Percentiles rank a stretch among this genome's conserved stretches.
These are phyloP conservation scores for Ischnura elegans DNA, from an alignment of 2,888 invertebrate genomes.

Conservation along the genomic window DNA sequence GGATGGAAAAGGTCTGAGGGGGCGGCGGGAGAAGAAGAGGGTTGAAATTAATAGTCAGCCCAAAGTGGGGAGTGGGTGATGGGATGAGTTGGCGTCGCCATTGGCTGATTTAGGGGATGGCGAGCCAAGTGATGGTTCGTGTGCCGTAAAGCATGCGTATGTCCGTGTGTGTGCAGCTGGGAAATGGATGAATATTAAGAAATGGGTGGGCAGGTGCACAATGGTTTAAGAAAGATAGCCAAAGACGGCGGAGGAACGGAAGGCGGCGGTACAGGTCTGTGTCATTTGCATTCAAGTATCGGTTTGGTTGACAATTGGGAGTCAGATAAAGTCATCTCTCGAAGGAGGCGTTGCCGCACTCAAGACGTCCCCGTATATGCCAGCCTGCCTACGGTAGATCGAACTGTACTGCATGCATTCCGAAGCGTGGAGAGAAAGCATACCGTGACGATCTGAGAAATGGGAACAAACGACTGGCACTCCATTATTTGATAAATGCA, in stretches of 20 bases:
- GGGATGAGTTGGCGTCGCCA: conserved; percentile 7
- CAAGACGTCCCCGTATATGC: not conserved
- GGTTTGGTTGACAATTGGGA: not conserved
- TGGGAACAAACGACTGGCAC: not conserved
- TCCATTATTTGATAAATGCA: not conserved
- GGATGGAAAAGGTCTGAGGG: conserved; percentile 13
- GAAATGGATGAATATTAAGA: conserved; percentile 35
- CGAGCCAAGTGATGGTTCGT: not conserved
- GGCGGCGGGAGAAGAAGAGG: not conserved
- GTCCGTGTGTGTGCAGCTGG: conserved; percentile 40
- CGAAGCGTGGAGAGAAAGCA: not conserved
- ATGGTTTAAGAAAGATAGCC: not conserved
- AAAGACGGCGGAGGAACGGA: not conserved
- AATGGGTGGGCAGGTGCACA: conserved; percentile 44
- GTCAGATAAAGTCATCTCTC: not conserved
- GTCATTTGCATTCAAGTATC: not conserved
- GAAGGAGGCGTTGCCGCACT: not conserved
- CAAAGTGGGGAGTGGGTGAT: not conserved
- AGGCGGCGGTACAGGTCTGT: not conserved
- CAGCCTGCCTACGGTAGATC: not conserved
- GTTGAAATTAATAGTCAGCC: conserved; percentile 54
- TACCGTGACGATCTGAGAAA: not conserved
- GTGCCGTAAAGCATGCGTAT: conserved; percentile 39
- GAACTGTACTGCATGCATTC: not conserved
- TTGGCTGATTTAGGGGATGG: conserved; percentile 23